phyloP scores from a whole-genome alignment of 2,888 invertebrate genomes.

The Epinotia demarniana region DNA sequence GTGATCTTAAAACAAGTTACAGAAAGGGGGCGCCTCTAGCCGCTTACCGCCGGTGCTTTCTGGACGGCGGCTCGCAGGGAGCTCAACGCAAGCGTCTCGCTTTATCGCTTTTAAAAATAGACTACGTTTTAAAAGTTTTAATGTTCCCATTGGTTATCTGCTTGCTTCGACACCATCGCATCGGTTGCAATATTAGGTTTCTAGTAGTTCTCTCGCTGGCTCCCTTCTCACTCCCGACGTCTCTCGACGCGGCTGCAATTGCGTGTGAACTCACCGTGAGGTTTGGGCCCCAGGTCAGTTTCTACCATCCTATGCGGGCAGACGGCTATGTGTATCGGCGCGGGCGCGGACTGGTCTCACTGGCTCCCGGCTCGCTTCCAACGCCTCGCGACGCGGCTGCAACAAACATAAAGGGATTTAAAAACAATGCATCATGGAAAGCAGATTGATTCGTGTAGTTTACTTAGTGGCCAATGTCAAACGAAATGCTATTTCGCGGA shows the following conservation, averaged over 20 bases:
- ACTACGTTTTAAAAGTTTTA: too few species aligned
- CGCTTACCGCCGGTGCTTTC: slow-evolving; percentile 15
- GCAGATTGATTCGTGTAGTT: too few species aligned
- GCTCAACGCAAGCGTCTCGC: slow-evolving; percentile 6
- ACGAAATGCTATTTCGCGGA: too few species aligned
- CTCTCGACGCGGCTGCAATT: slow-evolving; percentile 74
- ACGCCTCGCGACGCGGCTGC: slow-evolving; percentile 75
- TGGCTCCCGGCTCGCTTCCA: slow-evolving; percentile 70
- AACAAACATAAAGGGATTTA: slow-evolving; percentile 53
- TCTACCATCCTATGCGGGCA: slow-evolving; percentile 95
- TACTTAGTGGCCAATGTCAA: too few species aligned
- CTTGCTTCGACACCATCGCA: too few species aligned
- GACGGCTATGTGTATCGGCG: slow-evolving; percentile 72
- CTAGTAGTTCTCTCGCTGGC: too few species aligned
- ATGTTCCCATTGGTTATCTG: too few species aligned
- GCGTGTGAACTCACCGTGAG: slow-evolving; percentile 86
- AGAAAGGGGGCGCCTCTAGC: background rate
- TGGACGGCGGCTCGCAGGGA: slow-evolving; percentile 15
- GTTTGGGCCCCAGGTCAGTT: slow-evolving; percentile 92
- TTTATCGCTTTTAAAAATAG: too few species aligned
- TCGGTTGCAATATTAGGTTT: too few species aligned
- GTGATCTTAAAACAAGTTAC: too few species aligned
- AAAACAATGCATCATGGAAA: too few species aligned
- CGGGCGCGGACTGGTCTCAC: slow-evolving; percentile 63
- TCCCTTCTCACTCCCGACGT: too few species aligned